These are phyloP conservation scores for Ptychodera flava DNA, from an alignment of 35 echinoderm and acorn worm species.

Conservation along the genomic window DNA sequence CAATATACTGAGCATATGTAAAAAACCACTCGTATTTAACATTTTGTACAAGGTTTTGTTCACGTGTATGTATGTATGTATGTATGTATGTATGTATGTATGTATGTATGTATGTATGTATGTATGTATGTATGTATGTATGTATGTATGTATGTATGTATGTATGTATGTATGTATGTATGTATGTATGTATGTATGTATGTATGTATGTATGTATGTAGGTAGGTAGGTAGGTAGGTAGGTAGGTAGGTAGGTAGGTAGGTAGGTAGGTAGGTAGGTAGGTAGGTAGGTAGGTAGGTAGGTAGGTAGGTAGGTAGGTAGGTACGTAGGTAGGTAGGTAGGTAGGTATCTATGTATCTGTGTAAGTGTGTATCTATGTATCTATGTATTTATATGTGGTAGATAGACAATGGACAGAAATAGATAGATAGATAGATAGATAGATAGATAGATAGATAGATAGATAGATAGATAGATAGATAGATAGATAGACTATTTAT, in stretches of 20 bases:
- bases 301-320: not conserved
- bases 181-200: not conserved
- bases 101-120: constrained; percentile 2
- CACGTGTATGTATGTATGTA: not conserved
- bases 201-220: not conserved
- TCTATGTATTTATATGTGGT: not conserved
- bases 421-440: no score
- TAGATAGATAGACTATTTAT: no score
- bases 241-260: no score
- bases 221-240: not conserved
- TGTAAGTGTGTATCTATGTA: not conserved
- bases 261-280: no score
- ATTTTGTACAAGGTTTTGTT: no score
- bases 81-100: constrained; percentile 2
- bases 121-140: constrained; percentile 2
- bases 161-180: not conserved
- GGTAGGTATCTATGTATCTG: no score
- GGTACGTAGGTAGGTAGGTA: no score
- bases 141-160: not conserved
- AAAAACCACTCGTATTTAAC: no score
- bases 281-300: not conserved
- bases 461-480: no score
- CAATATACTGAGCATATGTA: no score
- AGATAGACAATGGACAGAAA: not conserved
- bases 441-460: no score